Base-by-base conservation (phyloP, 2,888 invertebrate genomes). In the Lacanobia oleracea region DNA sequence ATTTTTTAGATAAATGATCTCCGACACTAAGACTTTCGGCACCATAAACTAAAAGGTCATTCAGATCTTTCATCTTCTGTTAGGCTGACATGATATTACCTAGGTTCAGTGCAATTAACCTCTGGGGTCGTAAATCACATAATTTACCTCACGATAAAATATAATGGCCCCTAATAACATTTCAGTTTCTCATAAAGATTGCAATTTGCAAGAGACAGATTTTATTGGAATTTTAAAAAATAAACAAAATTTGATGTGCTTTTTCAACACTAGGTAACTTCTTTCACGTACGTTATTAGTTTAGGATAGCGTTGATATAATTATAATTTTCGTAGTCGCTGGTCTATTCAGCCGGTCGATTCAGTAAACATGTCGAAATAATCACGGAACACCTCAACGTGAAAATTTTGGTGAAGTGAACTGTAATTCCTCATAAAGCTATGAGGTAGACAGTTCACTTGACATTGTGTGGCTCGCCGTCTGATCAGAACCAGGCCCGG, bases 81-180 rank as follows among this genome's bases (percentile, higher is more conserved):
- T 59, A 62, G 60, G 23, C 45, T 65, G 61, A 59, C 48, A 66
- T 65, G 23, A 40, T 65, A 61, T 61, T 69, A 59, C 62, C 59
- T 66, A 60, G 77, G 81, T 65, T 82, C 71, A 82, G 67, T 14
- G 50, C 61, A 54, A 83, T 82, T 82, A 82, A 83, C 77, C 83
- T 83, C 69, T 27, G 10, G 3, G 61, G 65, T 66, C 54, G 73
- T 81, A 78, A 76, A 82, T 76, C 69, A 79, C 51, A 57, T 64
- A 67, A 77, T 66, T 66, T 64, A 77, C 51, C 40, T 66, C 67
- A 33, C n/a, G 18, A 40, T 21, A 53, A 63, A 67, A 67, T 67
- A 57, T 74, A 73, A 77, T 70, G 3, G 18, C 21, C 2, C 37
- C 18, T 43, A 64, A 64, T 54, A 68, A 45, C 16, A 64, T 51